phyloP scores from a whole-genome alignment of 2,888 invertebrate genomes.

The Dryocosmus kuriphilus region DNA sequence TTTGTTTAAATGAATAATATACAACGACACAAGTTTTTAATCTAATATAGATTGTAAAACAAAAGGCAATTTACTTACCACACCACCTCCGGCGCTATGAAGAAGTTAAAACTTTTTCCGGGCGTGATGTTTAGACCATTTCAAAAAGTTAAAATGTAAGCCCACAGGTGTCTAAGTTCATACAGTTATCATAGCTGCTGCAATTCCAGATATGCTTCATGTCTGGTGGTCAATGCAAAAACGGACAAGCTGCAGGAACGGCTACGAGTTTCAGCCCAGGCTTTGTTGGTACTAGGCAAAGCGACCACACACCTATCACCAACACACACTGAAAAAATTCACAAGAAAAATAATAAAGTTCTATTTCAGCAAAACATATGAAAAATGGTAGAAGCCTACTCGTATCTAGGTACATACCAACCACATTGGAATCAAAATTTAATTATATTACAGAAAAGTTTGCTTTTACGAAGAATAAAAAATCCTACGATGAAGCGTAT shows the following conservation, averaged over 20 bases:
- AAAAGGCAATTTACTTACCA: conserved; percentile 82
- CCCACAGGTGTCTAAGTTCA: conserved; percentile 93
- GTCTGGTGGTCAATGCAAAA: conserved; percentile 86
- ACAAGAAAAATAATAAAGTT: not conserved
- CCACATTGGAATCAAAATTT: too few species aligned
- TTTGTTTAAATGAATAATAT: too few species aligned
- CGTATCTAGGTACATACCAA: too few species aligned
- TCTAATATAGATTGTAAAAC: too few species aligned
- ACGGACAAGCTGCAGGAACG: conserved; percentile 89
- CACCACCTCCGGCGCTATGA: conserved; percentile 92
- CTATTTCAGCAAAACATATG: not conserved
- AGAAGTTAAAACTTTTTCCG: conserved; percentile 89
- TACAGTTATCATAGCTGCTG: conserved; percentile 90
- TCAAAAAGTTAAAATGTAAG: conserved; percentile 92
- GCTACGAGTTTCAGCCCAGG: conserved; percentile 92
- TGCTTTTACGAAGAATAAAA: too few species aligned
- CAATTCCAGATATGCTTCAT: conserved; percentile 89
- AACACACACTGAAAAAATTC: conserved; percentile 82
- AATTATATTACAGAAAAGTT: too few species aligned
- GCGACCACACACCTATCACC: conserved; percentile 92
- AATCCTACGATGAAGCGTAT: too few species aligned
- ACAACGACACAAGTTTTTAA: too few species aligned
- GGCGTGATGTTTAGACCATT: conserved; percentile 86
- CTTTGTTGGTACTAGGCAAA: conserved; percentile 89
- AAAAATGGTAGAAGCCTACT: too few species aligned